These are phyloP conservation scores for Drosophila repleta DNA, from an alignment of 1,140 invertebrate species.

Conservation along the genomic window DNA sequence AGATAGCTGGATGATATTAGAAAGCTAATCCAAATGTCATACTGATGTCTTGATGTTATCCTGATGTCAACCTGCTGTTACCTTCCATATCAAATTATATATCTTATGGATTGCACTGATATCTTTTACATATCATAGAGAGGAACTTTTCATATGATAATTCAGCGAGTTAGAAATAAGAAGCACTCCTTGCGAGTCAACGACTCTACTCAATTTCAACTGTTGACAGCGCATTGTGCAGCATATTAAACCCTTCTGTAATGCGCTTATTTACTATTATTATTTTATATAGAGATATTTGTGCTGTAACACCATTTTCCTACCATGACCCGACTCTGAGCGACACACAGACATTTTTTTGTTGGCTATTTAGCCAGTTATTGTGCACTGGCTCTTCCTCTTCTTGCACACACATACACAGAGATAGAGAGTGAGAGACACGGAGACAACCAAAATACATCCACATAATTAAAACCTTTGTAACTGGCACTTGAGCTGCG, in stretches of 20 bases:
- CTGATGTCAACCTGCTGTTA: too few species aligned
- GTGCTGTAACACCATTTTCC: constrained; percentile 19
- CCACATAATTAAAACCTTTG: constrained; percentile 20
- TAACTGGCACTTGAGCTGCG: constrained; percentile 15
- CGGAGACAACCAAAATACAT: background rate
- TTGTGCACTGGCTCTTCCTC: background rate
- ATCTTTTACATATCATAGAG: too few species aligned
- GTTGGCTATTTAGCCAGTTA: constrained; percentile 43
- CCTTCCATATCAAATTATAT: too few species aligned
- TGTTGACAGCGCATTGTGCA: background rate
- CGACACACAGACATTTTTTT: constrained; percentile 25
- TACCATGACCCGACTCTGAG: constrained; percentile 12
- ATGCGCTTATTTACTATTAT: background rate
- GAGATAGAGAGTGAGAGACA: background rate
- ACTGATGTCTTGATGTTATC: too few species aligned
- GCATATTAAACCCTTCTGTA: background rate
- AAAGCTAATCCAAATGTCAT: too few species aligned
- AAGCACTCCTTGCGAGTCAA: too few species aligned
- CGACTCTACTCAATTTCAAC: background rate
- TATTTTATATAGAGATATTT: constrained; percentile 8
- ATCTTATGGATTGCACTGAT: too few species aligned
- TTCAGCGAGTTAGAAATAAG: too few species aligned
- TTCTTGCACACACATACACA: background rate
- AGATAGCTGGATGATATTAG: too few species aligned
- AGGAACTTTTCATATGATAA: too few species aligned